Conservation (phyloP, 1,140 invertebrate genomes). For the Subanguina moxae region DNA sequence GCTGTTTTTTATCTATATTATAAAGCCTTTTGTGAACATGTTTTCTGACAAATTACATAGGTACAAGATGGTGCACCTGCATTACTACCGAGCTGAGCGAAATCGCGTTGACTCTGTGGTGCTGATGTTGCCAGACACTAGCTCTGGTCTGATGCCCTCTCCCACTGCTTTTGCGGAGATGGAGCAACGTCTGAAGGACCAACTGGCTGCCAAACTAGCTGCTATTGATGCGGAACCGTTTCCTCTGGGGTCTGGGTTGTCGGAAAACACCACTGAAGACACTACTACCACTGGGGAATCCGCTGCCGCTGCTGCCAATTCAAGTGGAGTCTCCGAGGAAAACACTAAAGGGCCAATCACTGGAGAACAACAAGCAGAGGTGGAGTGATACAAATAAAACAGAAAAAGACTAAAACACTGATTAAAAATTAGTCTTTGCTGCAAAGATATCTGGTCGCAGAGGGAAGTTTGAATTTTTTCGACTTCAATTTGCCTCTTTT, state of each 20-base stretch:
- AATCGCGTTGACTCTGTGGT: constrained; percentile 85
- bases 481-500: no score
- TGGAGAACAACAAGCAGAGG: no score
- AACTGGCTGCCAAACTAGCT: constrained; percentile 50
- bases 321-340: neutral
- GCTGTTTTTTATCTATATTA: no score
- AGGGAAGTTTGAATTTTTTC: no score
- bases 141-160: constrained; percentile 79
- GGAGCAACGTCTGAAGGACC: constrained; percentile 36
- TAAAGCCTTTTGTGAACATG: neutral
- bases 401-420: no score
- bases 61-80: constrained; percentile 61
- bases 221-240: constrained; percentile 54
- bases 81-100: constrained; percentile 76
- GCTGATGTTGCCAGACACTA: constrained; percentile 93
- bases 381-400: no score
- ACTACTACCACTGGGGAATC: neutral
- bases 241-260: constrained; percentile 11
- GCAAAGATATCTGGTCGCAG: no score
- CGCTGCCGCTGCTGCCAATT: neutral
- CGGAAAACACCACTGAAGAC: neutral
- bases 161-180: constrained; percentile 56
- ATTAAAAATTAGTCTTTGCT: no score
- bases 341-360: no score
- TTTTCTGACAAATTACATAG: constrained; percentile 28